Evolutionary conservation across 2,113 vertebrate species (phyloP), one percentile per base, ranked within the genome.

Genomic region (Sebastes schlegelii): DNA sequence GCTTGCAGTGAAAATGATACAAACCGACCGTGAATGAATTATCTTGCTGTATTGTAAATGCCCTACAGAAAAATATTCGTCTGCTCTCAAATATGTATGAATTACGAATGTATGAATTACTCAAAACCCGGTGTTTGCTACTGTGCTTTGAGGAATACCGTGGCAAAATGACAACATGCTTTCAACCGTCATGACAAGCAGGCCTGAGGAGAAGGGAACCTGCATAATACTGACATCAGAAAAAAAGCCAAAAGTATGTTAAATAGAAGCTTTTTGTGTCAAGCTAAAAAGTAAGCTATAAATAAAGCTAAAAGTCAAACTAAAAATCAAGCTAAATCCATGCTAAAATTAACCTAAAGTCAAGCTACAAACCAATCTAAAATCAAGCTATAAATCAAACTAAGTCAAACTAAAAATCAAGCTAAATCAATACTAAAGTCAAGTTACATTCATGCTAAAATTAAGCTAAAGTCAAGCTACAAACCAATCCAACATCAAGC

Each of bases 1-100:
- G 19, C 34, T 6, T 52, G 14, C 13, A 57, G 48, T 71, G 43
- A 61, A 67, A 66, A 54, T 52, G 2, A 54, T 55, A 68, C 21
- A 68, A 61, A 72, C 19, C 19, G 52, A 26, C 46, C 46, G 17
- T 73, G 55, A 77, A 78, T 64, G 14, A 55, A 26, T 74, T 10
- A 54, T 66, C 54, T 40, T 14, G n/a, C 52, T 72, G 12, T 54
- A 17, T 11, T 51, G 42, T 21, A 66, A 63, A 70, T 70, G 19
- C 7, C 73, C 10, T 46, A 46, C 55, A 42, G 26, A 26, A 40
- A 77, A 26, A 74, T 43, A 58, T 46, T 4, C 4, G 11, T 42
- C 68, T 68, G 68, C 40, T 49, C 5, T 48, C 48, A 68, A 26
- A 46, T 49, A 49, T 68, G 49, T 19, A 52, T 16, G 10, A 67